Evolutionary conservation across 2,797 vertebrate genomes (phyloP).

Genomic region (Helicolenus hilgendorfi): DNA sequence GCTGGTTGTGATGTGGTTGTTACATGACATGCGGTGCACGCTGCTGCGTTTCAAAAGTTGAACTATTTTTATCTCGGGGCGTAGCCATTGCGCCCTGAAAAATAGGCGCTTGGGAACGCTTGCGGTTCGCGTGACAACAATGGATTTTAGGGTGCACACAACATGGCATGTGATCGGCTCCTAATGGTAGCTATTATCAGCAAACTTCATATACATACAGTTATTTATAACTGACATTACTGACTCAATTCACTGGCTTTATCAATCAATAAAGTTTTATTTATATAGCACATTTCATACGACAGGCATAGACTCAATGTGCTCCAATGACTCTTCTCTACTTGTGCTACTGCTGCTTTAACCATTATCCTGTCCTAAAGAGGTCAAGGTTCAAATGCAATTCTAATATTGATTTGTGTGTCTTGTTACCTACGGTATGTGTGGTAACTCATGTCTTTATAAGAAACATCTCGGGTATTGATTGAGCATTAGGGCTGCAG

Average conservation of each 20-base stretch:
- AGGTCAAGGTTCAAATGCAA: neutral
- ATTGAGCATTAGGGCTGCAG: neutral
- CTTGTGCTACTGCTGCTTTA: neutral
- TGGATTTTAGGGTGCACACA: no score
- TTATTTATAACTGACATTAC: neutral
- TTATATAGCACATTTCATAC: no score
- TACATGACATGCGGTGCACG: no score
- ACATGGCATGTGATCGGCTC: no score
- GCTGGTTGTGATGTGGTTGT: no score
- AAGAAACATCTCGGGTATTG: neutral
- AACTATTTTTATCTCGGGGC: no score
- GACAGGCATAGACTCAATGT: no score
- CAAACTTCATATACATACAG: neutral
- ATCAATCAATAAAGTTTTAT: neutral
- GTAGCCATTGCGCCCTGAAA: no score
- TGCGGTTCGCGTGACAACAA: no score
- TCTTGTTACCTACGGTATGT: neutral
- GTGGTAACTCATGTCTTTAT: neutral
- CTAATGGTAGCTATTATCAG: neutral
- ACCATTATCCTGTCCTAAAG: neutral
- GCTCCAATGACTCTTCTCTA: neutral
- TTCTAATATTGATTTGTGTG: neutral
- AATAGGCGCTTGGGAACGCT: no score
- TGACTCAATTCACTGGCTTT: neutral
- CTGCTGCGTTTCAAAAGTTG: no score